Percentiles rank a stretch among this genome's conserved stretches.
These are phyloP conservation scores for Syrrhaptes paradoxus DNA, from an alignment of 2,113 vertebrate species.

Conservation along the genomic window DNA sequence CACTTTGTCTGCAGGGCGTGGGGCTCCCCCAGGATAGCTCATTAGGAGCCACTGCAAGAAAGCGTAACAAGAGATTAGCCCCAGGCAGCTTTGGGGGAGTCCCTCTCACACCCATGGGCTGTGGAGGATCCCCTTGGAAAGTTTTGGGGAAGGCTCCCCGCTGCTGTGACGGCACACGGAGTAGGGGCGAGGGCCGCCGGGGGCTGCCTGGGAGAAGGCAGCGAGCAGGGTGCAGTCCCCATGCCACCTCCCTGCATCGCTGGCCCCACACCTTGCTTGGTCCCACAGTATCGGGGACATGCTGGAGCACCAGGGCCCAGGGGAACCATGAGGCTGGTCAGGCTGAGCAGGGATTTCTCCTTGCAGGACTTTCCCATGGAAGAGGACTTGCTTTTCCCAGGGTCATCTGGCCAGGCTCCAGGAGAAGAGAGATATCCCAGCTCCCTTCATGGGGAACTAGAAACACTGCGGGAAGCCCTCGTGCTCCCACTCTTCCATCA, in stretches of 20 bases:
- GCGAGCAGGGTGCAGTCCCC: neutral
- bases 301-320: neutral
- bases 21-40: neutral
- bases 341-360: neutral
- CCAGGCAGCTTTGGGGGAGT: neutral
- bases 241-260: neutral
- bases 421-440: neutral
- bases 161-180: neutral
- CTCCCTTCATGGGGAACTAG: neutral
- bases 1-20: neutral
- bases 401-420: constrained; percentile 29
- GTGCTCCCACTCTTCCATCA: neutral
- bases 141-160: neutral
- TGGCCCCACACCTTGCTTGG: neutral
- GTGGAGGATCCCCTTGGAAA: neutral
- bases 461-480: rapidly evolving
- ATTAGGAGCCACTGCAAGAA: neutral
- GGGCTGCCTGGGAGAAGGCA: neutral
- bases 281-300: neutral
- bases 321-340: neutral
- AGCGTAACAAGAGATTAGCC: neutral
- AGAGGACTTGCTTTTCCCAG: constrained; percentile 55
- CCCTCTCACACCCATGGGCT: rapidly evolving
- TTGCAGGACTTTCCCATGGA: constrained; percentile 53
- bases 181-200: rapidly evolving